Conservation (phyloP, 2,888 invertebrate genomes). For the Alloscopus bannaensis region DNA sequence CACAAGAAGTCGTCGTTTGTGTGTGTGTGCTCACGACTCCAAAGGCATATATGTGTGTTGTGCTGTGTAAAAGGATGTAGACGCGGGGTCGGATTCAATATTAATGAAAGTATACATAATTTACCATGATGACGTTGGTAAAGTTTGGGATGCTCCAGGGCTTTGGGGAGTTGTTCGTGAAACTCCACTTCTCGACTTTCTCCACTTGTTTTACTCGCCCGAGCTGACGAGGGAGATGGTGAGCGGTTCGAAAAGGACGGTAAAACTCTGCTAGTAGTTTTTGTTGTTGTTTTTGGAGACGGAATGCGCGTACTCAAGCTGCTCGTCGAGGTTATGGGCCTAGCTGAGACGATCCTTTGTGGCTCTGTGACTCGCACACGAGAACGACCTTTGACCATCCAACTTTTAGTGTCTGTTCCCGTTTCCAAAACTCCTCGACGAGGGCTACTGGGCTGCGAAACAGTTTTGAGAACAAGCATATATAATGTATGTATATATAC, state of each 20-base stretch:
- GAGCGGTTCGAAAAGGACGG: constrained; percentile 26
- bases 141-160: constrained; percentile 67
- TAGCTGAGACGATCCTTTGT: constrained; percentile 26
- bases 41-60: not conserved
- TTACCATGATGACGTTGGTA: constrained; percentile 69
- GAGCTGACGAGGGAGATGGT: constrained; percentile 21
- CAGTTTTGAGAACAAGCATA: constrained; percentile 41
- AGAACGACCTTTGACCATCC: constrained; percentile 51
- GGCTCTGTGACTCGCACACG: constrained; percentile 18
- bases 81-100: constrained; percentile 62
- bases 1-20: no score
- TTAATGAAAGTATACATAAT: constrained; percentile 71
- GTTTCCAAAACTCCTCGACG: constrained; percentile 34
- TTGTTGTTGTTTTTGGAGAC: not conserved
- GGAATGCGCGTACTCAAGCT: constrained; percentile 10
- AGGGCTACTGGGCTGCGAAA: constrained; percentile 57
- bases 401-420: constrained; percentile 27
- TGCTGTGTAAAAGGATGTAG: constrained; percentile 26
- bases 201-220: constrained; percentile 27
- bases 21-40: no score
- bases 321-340: constrained; percentile 5
- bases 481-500: constrained; percentile 25
- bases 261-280: not conserved
- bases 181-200: constrained; percentile 41
- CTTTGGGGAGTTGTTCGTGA: constrained; percentile 58